phyloP scores from a whole-genome alignment of 1,140 invertebrate species.

The Drosophila arawakana region DNA sequence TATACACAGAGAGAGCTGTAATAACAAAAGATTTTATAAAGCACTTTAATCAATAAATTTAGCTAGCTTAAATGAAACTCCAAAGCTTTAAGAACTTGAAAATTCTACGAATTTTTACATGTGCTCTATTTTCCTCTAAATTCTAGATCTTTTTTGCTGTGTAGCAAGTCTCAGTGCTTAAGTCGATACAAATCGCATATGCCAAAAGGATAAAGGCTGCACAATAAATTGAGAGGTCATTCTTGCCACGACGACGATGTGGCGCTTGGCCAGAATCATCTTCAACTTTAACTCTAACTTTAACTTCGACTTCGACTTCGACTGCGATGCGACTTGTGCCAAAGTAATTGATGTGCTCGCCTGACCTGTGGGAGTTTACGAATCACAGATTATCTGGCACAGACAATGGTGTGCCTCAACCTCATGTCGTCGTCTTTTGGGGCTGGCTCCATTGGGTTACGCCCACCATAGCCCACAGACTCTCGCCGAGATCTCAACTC shows the following conservation, averaged over 20 bases:
- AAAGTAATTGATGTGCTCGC: constrained; percentile 84
- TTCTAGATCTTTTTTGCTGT: no score
- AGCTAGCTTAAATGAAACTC: no score
- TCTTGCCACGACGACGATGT: constrained; percentile 63
- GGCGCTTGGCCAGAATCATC: constrained; percentile 41
- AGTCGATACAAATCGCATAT: constrained; percentile 80
- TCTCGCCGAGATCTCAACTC: no score
- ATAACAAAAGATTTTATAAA: no score
- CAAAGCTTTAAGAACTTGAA: no score
- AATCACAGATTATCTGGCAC: constrained; percentile 84
- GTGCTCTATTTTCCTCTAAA: no score
- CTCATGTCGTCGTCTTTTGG: constrained; percentile 72
- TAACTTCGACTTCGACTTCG: constrained; percentile 6
- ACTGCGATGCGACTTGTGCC: constrained; percentile 66
- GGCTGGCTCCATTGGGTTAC: constrained; percentile 52
- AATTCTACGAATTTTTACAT: no score
- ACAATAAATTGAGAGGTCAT: constrained; percentile 84
- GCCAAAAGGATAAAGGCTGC: constrained; percentile 79
- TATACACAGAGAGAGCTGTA: no score
- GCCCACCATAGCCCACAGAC: constrained; percentile 51
- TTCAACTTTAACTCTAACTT: constrained; percentile 12
- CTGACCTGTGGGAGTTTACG: constrained; percentile 84
- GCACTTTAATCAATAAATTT: no score
- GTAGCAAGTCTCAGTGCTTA: constrained; percentile 52
- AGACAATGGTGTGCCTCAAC: constrained; percentile 76